Evolutionary conservation across 1,140 invertebrate species (phyloP), one percentile per base, ranked within the genome.

Genomic region (Drosophila lini): DNA sequence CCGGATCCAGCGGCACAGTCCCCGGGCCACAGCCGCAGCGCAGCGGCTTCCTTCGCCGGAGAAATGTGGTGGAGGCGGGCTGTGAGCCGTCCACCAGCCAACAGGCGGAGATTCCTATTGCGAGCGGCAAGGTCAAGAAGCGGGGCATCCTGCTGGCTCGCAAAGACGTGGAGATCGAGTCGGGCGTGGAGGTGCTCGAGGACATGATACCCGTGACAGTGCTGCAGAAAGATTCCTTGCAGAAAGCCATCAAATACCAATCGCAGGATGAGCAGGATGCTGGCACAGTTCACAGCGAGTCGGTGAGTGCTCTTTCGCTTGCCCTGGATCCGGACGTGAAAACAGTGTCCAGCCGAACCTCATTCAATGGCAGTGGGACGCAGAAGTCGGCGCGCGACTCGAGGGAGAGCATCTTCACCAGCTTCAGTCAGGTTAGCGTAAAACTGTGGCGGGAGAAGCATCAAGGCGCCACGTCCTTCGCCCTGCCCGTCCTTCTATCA

Each of bases 151-250:
- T 91, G 19, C n/a, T 74, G 32, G 91, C 84, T 1, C 80, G 81
- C 55, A 92, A 91, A 52, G 88, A 91, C 48, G 78, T 92, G 28
- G 91, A 92, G 68, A 91, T 92, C 5, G 91, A 92, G 52, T 92
- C 91, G 0, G 91, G 91, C 0, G 88, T 92, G 1, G 91, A 92
- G 50, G 81, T 92, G 36, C 75, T 81, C 22, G 91, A 91, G 61
- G 81, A 89, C 44, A 86, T 85, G 83, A 60, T 81, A 63, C 79
- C 92, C 22, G 45, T 52, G n/a, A 11, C 25, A 9, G 28, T 8
- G n/a, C 25, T 10, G 0, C 41, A 44, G 3, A 3, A 5, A 0
- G 25, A n/a, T 31, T 3, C 3, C 3, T 0, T 9, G 3, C 25
- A 3, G 7, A 28, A 16, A 32, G 1, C 19, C 4, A 15, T 1